Percentiles rank a stretch among this genome's conserved stretches.
Evolutionary conservation across 53 echinoderm and acorn worm species (phyloP).

Genomic region (Stichopus horrens): DNA sequence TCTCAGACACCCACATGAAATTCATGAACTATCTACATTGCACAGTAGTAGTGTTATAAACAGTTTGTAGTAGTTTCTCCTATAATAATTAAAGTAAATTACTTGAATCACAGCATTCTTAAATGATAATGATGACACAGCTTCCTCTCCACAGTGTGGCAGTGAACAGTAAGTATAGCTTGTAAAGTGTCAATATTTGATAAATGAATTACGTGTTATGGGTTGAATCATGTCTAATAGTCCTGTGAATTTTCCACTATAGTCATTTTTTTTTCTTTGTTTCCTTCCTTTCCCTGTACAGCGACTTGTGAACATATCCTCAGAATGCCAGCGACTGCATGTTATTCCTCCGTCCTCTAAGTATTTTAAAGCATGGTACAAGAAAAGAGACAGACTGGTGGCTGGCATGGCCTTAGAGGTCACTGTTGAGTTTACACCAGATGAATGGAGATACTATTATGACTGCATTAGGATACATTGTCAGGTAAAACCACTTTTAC

Average conservation of each 20-base stretch:
- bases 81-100: too few species aligned
- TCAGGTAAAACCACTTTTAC: slow-evolving; percentile 56
- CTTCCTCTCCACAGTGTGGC: too few species aligned
- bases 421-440: slow-evolving; percentile 88
- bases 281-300: slow-evolving; percentile 1
- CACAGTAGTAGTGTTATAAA: too few species aligned
- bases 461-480: slow-evolving; percentile 96
- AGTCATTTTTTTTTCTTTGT: not conserved
- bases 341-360: slow-evolving; percentile 84
- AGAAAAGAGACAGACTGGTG: slow-evolving; percentile 83
- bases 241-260: not conserved
- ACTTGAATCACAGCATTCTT: too few species aligned
- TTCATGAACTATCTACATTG: too few species aligned
- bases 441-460: slow-evolving; percentile 97
- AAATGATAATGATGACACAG: too few species aligned
- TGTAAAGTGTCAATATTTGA: too few species aligned
- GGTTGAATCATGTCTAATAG: too few species aligned
- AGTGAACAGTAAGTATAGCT: too few species aligned
- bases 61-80: too few species aligned
- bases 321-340: slow-evolving; percentile 96
- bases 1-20: too few species aligned
- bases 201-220: too few species aligned
- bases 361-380: slow-evolving; percentile 93
- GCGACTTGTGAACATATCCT: slow-evolving; percentile 82
- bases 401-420: slow-evolving; percentile 88